Evolutionary conservation across 2,113 vertebrate genomes (phyloP).

Genomic region (Perognathus longimembris): DNA sequence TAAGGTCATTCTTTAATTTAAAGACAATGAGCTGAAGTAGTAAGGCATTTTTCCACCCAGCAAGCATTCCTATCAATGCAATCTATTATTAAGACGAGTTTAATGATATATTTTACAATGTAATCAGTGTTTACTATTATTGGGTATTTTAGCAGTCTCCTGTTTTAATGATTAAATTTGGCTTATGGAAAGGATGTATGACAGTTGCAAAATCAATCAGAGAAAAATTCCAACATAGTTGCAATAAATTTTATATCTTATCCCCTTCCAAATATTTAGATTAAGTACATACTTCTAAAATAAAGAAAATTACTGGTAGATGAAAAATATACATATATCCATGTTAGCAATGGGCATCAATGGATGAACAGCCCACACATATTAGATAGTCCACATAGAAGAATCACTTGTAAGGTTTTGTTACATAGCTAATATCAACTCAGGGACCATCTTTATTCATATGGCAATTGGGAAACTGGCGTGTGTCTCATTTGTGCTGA

Average conservation of each 20-base stretch:
- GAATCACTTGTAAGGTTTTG: conserved; percentile 41
- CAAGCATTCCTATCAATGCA: conserved; percentile 58
- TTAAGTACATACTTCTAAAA: conserved; percentile 30
- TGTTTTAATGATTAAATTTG: conserved; percentile 63
- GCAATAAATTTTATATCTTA: not conserved
- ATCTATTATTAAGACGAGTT: conserved; percentile 66
- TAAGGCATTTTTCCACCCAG: conserved; percentile 55
- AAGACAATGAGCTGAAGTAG: conserved; percentile 34
- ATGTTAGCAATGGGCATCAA: conserved; percentile 41
- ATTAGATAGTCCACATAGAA: not conserved
- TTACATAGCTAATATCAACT: conserved; percentile 59
- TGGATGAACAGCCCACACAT: not conserved
- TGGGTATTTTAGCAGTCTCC: conserved; percentile 37
- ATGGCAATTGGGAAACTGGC: not conserved
- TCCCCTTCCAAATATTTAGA: not conserved
- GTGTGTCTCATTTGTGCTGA: conserved; percentile 8
- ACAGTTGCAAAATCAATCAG: conserved; percentile 24
- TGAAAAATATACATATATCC: not conserved
- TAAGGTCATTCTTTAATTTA: conserved; percentile 73
- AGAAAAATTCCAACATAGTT: not conserved
- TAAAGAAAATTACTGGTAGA: not conserved
- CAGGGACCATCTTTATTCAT: not conserved
- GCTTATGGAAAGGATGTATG: conserved; percentile 34
- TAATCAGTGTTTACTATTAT: conserved; percentile 66
- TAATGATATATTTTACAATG: conserved; percentile 66